Base-by-base conservation (phyloP, 2,797 vertebrate genomes). In the Malurus leucopterus region DNA sequence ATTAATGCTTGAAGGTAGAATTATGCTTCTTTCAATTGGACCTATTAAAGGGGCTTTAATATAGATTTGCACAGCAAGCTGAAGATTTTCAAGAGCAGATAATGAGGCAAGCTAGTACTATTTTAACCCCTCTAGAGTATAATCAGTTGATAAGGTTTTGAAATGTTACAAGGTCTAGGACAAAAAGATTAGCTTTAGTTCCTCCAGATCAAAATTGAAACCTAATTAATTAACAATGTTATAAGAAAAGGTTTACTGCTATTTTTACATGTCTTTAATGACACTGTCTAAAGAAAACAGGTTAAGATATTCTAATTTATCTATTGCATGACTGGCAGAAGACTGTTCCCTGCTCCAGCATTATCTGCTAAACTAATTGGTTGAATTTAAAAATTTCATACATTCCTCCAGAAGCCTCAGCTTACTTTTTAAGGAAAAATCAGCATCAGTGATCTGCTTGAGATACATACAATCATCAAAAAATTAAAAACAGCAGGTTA, bases 71-170 rank as follows among this genome's bases (percentile, higher is more conserved):
- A 97, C 95, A 94, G 96, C 95, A 96, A 97, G 96, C 72, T 93
- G 94, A 97, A 97, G 97, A 97, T 95, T 95, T 96, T 97, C 96
- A 97, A 98, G 97, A 86, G 77, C 91, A 98, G 97, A 98, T 98
- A 98, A 99, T 98, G 97, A 98, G 98, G 96, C 97, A 96, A 97
- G 96, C 95, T 94, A 98, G 97, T 97, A 97, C 96, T 97, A 97
- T 98, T 98, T 98, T 96, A 98, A 98, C 96, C 96, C 96, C 96
- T 96, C 96, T 95, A 91, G 97, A 96, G 95, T 96, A 96, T 96
- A 97, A 97, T 95, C 97, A 96, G 96, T 94, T 97, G 96, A 96
- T 96, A 94, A 93, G 95, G 93, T 96, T 98, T 96, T 83, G 84
- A 96, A 95, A 98, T 93, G 85, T 97, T 98, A 97, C 91, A 95